Conservation (phyloP, 2,888 invertebrate species). For the Portevinia maculata region DNA sequence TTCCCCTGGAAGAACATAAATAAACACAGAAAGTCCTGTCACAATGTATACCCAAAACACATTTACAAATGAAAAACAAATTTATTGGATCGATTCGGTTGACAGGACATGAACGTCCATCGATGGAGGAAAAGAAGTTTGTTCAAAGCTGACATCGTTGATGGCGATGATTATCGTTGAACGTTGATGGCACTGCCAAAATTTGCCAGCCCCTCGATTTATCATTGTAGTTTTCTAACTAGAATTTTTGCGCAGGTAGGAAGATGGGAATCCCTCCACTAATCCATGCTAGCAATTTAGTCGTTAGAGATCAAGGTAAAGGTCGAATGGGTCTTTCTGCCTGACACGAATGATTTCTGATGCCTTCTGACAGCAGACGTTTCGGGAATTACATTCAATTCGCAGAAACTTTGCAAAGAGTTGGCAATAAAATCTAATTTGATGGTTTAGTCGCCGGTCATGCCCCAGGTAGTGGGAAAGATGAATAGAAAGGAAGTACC, state of each 20-base stretch:
- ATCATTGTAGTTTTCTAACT: slow-evolving; percentile 41
- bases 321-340: slow-evolving; percentile 22
- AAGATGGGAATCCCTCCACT: neutral
- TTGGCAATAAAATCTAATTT: slow-evolving; percentile 61
- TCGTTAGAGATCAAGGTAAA: slow-evolving; percentile 37
- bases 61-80: slow-evolving; percentile 46
- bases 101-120: slow-evolving; percentile 59
- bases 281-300: slow-evolving; percentile 42
- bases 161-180: slow-evolving; percentile 59
- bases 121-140: neutral
- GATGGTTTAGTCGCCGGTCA: slow-evolving; percentile 38
- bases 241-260: slow-evolving; percentile 52
- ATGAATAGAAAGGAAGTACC: slow-evolving; percentile 17
- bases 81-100: slow-evolving; percentile 67
- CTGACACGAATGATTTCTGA: slow-evolving; percentile 42
- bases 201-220: slow-evolving; percentile 67
- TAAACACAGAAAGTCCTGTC: slow-evolving; percentile 64
- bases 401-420: slow-evolving; percentile 62
- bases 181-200: slow-evolving; percentile 61
- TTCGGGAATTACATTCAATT: slow-evolving; percentile 50
- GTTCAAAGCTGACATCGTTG: slow-evolving; percentile 24
- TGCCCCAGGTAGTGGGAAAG: slow-evolving; percentile 42
- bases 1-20: slow-evolving; percentile 56
- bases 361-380: slow-evolving; percentile 47
- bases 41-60: slow-evolving; percentile 46